These are phyloP conservation scores for Oreochromis grahami DNA, from an alignment of 2,797 vertebrate species.

Conservation along the genomic window DNA sequence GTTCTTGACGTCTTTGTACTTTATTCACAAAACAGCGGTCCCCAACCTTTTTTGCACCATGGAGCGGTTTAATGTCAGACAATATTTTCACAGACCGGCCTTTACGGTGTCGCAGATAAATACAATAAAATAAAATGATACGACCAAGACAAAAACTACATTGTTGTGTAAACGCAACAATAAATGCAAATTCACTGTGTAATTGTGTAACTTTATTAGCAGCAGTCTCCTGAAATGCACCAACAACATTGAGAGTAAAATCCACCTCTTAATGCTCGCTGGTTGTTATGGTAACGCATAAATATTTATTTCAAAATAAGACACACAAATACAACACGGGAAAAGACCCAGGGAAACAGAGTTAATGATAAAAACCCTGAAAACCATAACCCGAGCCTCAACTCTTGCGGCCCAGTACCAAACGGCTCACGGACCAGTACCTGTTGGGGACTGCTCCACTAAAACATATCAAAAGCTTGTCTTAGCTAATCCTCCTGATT, in stretches of 20 bases:
- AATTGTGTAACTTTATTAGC: not conserved
- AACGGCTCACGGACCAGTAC: not conserved
- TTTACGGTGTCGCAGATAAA: fast-evolving
- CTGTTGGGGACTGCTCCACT: not conserved
- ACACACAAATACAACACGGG: not conserved
- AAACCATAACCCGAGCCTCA: not conserved
- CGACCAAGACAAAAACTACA: not conserved
- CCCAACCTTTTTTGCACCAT: not conserved
- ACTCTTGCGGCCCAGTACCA: not conserved
- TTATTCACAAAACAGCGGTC: not conserved
- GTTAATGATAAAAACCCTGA: not conserved
- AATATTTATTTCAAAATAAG: not conserved
- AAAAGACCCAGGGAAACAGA: not conserved
- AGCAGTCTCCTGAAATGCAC: not conserved
- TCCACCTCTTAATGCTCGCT: not conserved
- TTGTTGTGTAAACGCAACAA: not conserved
- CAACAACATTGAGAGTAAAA: not conserved
- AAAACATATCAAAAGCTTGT: not conserved
- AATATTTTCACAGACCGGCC: not conserved
- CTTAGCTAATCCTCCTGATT: not conserved
- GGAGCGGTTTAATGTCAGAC: not conserved
- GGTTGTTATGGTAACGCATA: not conserved
- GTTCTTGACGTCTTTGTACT: not conserved
- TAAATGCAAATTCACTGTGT: not conserved
- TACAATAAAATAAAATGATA: not conserved